A percentile compares a stretch with the other conserved stretches of the same genome.
Conservation (phyloP, 2,113 vertebrate species). For the Cyphomyrus discorhynchus region DNA sequence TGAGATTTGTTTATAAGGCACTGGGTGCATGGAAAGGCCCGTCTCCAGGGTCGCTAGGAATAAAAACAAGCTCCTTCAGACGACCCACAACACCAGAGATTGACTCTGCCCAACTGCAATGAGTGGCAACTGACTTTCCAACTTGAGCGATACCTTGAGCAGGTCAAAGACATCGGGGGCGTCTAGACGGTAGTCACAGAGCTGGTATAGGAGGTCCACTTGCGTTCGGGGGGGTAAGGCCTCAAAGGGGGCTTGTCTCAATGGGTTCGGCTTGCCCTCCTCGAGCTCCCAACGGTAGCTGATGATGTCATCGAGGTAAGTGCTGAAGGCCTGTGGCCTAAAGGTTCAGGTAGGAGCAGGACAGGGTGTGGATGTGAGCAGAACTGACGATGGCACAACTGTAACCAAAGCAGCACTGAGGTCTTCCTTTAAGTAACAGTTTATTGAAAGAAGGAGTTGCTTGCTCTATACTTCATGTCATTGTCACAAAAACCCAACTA, state of each 20-base stretch:
- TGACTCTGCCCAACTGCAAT: neutral
- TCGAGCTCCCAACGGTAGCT: slow-evolving; percentile 96
- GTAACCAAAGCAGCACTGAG: neutral
- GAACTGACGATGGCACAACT: neutral
- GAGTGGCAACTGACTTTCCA: neutral
- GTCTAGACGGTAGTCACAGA: slow-evolving; percentile 93
- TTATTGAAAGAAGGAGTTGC: neutral
- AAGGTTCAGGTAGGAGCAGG: neutral
- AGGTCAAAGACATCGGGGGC: slow-evolving; percentile 94
- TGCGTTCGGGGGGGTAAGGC: slow-evolving; percentile 77
- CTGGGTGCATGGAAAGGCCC: neutral
- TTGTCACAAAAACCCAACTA: neutral
- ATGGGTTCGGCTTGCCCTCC: slow-evolving; percentile 89
- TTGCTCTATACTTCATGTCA: neutral
- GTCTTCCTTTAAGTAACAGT: neutral
- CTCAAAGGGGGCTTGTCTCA: slow-evolving; percentile 75
- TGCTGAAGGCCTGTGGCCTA: slow-evolving; percentile 81
- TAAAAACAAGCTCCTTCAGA: neutral
- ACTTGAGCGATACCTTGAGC: slow-evolving; percentile 73
- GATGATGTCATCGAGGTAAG: slow-evolving; percentile 95
- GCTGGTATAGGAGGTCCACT: slow-evolving; percentile 85
- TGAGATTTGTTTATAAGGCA: neutral
- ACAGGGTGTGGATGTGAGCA: neutral
- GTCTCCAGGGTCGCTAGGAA: neutral
- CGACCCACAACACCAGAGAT: neutral